Percentiles rank a stretch among this genome's conserved stretches.
Evolutionary conservation across 2,113 vertebrate species (phyloP).

Genomic region (Amphiprion ocellaris): DNA sequence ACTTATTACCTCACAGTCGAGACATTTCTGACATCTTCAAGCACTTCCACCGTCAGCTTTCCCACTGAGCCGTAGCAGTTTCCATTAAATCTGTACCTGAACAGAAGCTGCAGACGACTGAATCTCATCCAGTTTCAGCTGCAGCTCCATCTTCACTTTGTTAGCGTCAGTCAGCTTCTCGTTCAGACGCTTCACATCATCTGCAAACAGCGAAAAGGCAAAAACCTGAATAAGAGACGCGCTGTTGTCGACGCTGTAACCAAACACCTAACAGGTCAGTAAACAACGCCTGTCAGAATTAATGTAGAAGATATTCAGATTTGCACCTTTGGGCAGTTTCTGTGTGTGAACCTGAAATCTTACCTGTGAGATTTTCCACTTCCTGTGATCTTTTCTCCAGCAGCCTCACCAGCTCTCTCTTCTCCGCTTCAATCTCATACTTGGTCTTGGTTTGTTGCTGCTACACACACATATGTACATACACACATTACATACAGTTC

Average conservation of each 20-base stretch:
- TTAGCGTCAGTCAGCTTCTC: conserved; percentile 92
- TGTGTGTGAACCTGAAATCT: background rate
- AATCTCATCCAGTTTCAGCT: conserved; percentile 94
- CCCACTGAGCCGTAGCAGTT: background rate
- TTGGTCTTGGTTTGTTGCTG: conserved; percentile 85
- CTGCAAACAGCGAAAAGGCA: conserved; percentile 74
- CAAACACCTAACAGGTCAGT: background rate
- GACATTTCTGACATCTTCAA: background rate
- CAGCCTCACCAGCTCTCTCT: conserved; percentile 91
- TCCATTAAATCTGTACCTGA: conserved; percentile 81
- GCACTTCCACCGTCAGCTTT: background rate
- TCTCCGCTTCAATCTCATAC: conserved; percentile 96
- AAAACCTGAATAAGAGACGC: background rate
- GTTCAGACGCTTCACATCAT: conserved; percentile 91
- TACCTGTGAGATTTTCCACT: conserved; percentile 93
- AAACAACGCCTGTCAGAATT: background rate
- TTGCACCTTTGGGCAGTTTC: background rate
- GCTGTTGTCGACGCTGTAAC: background rate
- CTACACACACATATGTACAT: background rate
- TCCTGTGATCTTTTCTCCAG: conserved; percentile 94
- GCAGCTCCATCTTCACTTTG: conserved; percentile 91
- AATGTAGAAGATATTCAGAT: background rate
- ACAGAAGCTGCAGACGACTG: conserved; percentile 92
- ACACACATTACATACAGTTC: background rate
- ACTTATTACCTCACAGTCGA: background rate